A percentile compares a stretch with the other conserved stretches of the same genome.
Conservation (phyloP, 2,888 invertebrate genomes). For the Drosophila eohydei region DNA sequence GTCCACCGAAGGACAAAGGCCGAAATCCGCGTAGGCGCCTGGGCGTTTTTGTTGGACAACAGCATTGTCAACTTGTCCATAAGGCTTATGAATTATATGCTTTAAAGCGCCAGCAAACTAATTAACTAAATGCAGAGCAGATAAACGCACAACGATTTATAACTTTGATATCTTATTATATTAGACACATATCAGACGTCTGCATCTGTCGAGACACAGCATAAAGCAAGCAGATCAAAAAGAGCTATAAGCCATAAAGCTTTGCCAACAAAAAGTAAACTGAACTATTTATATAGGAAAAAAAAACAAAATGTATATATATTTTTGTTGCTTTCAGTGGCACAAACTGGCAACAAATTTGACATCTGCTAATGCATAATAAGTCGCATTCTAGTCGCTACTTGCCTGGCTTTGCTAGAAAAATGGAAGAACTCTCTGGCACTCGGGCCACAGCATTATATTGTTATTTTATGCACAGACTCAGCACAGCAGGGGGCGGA, state of each 20-base stretch:
- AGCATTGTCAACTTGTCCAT: conserved; percentile 20
- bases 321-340: conserved; percentile 4
- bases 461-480: conserved; percentile 80
- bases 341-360: conserved; percentile 52
- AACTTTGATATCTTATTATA: conserved; percentile 33
- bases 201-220: conserved; percentile 45
- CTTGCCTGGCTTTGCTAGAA: conserved; percentile 28
- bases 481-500: conserved; percentile 15
- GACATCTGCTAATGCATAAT: conserved; percentile 64
- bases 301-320: not conserved
- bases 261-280: conserved; percentile 12
- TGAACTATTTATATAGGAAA: conserved; percentile 7
- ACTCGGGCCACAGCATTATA: conserved; percentile 68
- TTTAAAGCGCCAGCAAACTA: conserved; percentile 64
- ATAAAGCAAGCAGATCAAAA: conserved; percentile 36
- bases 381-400: conserved; percentile 59
- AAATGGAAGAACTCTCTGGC: conserved; percentile 39
- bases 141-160: conserved; percentile 55
- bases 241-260: conserved; percentile 22
- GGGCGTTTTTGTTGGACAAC: not conserved
- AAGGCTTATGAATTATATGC: conserved; percentile 43
- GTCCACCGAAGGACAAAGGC: conserved; percentile 21
- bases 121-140: conserved; percentile 66
- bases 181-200: conserved; percentile 44
- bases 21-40: conserved; percentile 3